Evolutionary conservation across 2,888 invertebrate genomes (phyloP).

Genomic region (Meganola albula): DNA sequence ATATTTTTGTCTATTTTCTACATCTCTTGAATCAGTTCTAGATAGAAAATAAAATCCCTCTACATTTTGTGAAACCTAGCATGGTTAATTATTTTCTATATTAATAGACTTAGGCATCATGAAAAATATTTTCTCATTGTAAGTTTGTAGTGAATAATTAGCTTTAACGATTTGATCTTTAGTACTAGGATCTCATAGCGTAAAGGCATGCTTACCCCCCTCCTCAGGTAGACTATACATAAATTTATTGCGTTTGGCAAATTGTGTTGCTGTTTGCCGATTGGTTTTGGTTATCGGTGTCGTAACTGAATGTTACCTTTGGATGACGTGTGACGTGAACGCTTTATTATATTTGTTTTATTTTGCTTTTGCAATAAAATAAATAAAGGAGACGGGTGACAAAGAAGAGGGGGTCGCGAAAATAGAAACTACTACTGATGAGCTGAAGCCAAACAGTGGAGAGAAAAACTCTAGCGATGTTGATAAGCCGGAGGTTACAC

Average conservation of each 20-base stretch:
- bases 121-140: slow-evolving; percentile 13
- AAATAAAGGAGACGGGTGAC: slow-evolving; percentile 56
- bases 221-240: slow-evolving; percentile 20
- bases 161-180: no score
- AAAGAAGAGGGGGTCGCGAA: slow-evolving; percentile 65
- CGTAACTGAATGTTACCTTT: slow-evolving; percentile 38
- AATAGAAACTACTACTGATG: slow-evolving; percentile 70
- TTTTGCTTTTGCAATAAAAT: slow-evolving; percentile 69
- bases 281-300: slow-evolving; percentile 49
- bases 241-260: slow-evolving; percentile 41
- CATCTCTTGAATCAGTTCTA: no score
- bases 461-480: slow-evolving; percentile 47
- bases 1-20: no score
- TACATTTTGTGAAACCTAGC: no score
- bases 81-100: no score
- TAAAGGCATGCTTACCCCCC: slow-evolving; percentile 37
- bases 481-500: slow-evolving; percentile 25
- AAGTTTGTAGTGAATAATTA: no score
- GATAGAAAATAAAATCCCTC: no score
- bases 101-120: no score
- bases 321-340: slow-evolving; percentile 41
- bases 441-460: slow-evolving; percentile 61
- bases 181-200: slow-evolving; percentile 27
- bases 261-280: slow-evolving; percentile 51
- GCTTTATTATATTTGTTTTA: slow-evolving; percentile 57